Base-by-base conservation (phyloP, 2,888 invertebrate species). In the Venusia cambrica region DNA sequence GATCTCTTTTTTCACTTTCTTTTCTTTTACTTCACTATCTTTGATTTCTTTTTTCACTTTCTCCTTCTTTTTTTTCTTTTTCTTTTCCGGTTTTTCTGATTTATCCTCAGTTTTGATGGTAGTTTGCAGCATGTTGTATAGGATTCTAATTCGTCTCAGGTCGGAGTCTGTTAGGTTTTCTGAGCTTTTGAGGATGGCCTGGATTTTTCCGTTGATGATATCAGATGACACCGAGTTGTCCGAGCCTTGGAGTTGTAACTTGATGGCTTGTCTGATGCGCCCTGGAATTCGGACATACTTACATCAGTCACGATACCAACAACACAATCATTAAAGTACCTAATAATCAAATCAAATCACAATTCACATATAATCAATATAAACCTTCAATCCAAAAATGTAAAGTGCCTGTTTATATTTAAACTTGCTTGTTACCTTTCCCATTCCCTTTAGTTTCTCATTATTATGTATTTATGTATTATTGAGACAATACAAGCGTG, bases 51-150 rank as follows among this genome's bases (percentile, higher is more conserved):
- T 6, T 1, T 5, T 30, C 18, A 16, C 38, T 28, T 24, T 26
- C 10, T 21, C 14, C 8, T 27, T 28, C 19, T 39, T 50, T 11
- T 57, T 52, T n/a, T 54, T 48, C 8, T 49, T 44, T 3, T 39
- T 38, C 6, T 33, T 5, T 38, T 48, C 36, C 31, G 40, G 26
- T 25, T 29, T n/a, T n/a, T n/a, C n/a, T n/a, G 33, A 12, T n/a
- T 31, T 15, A 3, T 29, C n/a, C n/a, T n/a, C n/a, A n/a, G 33
- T 11, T n/a, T 31, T 15, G 2, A 45, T 4, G 0, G 75, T 43
- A 0, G 65, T 70, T 37, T 70, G 77, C 0, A 85, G 43, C 71
- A 87, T 72, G 19, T 87, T 87, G 46, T 76, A 75, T 0, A 87
- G 48, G 6, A 87, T 73, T 4, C 85, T 57, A 0, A 85, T 55